Evolutionary conservation across 2,113 vertebrate species (phyloP).

Genomic region (Tiliqua scincoides): DNA sequence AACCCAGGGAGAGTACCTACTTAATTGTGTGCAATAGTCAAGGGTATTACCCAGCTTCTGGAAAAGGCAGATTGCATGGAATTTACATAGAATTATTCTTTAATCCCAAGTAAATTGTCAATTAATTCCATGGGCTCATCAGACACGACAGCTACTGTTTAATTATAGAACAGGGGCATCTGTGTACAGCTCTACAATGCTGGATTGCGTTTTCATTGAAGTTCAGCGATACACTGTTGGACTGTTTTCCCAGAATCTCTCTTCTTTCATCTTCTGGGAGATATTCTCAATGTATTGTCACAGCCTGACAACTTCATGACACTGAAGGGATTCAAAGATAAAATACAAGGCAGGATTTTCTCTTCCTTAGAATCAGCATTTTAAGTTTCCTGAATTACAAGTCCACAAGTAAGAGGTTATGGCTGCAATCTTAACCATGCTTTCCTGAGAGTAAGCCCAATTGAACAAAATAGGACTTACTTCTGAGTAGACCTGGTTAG

Average conservation of each 20-base stretch:
- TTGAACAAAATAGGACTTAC: too few relatives aligned
- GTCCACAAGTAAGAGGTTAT: conserved; percentile 30
- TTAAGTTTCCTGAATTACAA: conserved; percentile 44
- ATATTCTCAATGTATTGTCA: conserved; percentile 6
- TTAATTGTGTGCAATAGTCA: conserved; percentile 41
- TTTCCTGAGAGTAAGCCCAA: too few relatives aligned
- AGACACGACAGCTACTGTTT: conserved; percentile 67
- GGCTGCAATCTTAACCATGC: too few relatives aligned
- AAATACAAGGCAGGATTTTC: rapidly evolving
- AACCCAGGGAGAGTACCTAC: conserved; percentile 26
- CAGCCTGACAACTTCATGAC: neutral
- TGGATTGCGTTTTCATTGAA: conserved; percentile 34
- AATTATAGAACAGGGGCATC: conserved; percentile 62
- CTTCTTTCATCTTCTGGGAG: neutral
- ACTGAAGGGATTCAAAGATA: neutral
- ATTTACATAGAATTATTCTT: conserved; percentile 73
- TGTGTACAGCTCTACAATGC: conserved; percentile 28
- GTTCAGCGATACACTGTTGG: neutral
- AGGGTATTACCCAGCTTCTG: conserved; percentile 52
- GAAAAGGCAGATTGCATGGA: conserved; percentile 64
- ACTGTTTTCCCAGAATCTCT: conserved; percentile 8
- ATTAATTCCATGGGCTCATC: conserved; percentile 72
- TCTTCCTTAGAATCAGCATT: neutral
- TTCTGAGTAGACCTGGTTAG: too few relatives aligned
- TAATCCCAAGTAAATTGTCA: conserved; percentile 75